Base-by-base conservation (phyloP, 2,797 vertebrate species). In the Zenarchopterus dispar region DNA sequence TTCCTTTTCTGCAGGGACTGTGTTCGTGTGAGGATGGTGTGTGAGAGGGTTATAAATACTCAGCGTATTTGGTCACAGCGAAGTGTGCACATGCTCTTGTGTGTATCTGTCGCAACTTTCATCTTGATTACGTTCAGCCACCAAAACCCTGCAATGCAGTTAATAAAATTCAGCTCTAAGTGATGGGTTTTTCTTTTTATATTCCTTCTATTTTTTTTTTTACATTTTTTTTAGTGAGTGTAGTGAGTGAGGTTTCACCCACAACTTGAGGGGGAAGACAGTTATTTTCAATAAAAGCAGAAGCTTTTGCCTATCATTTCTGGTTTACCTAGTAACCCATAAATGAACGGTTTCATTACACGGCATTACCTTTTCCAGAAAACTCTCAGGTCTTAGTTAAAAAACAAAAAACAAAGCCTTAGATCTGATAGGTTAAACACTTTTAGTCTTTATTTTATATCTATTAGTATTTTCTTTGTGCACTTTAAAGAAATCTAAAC, bases 1-100 rank as follows among this genome's bases (percentile, higher is more conserved):
- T 87, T 84, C 82, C 86, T 86, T 67, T 78, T 75, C 78, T 67
- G 83, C 76, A 68, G 66, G 77, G 84, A 57, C 76, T 41, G 67
- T 49, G 54, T 57, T 63, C 77, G 56, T 55, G 73, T 72, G 63
- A 76, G 60, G 58, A 42, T 22, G 62, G 78, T 80, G 80, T 82
- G 78, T 77, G 70, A 80, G 75, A 1, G 8, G 54, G 62, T 69
- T 81, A 80, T 83, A 83, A 82, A 85, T 78, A 75, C 62, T 73
- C 61, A 19, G 51, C 43, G 62, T 69, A 9, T 80, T 53, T 73
- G 64, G 62, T 48, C 52, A n/a, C 16, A 51, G 28, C 19, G 69
- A 52, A 70, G 21, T 68, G 45, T 68, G 17, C 28, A 15, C 56
- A 36, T 56, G 19, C 53, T 58, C 39, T 43, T 65, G 21, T 39